Percentiles rank a stretch among this genome's conserved stretches.
phyloP scores from a whole-genome alignment of 2,113 vertebrate species.

The Entelurus aequoreus region DNA sequence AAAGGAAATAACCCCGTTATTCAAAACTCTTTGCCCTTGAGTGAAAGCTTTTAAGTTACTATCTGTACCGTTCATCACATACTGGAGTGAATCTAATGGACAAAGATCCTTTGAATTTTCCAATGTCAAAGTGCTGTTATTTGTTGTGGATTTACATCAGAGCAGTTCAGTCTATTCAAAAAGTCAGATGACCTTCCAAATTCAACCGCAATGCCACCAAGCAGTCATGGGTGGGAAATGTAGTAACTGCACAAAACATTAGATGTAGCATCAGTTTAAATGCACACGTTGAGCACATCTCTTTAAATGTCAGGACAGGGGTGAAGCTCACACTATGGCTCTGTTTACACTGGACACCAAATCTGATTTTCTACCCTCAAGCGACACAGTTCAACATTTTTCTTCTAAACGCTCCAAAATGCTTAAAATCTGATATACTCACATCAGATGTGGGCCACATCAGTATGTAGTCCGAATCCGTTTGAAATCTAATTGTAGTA shows the following conservation, averaged over 20 bases:
- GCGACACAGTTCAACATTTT: no score
- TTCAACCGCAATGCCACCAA: conserved; percentile 16
- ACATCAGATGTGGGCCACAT: no score
- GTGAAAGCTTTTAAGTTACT: background rate
- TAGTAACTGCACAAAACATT: background rate
- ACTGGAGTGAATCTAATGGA: conserved; percentile 8
- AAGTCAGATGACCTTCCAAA: conserved; percentile 17
- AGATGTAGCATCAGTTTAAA: background rate
- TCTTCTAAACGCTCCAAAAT: no score
- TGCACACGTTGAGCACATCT: background rate
- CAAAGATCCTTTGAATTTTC: conserved; percentile 5
- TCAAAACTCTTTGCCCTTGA: background rate
- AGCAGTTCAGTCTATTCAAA: conserved; percentile 11
- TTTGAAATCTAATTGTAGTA: no score
- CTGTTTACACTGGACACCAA: no score
- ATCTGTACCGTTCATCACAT: conserved; percentile 1
- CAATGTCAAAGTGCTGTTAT: conserved; percentile 22
- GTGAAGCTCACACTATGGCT: no score
- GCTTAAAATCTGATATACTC: no score
- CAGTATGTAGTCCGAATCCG: no score
- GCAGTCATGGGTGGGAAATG: conserved; percentile 3
- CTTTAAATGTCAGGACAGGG: background rate
- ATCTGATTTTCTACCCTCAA: no score
- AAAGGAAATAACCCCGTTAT: background rate
- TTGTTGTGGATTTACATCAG: conserved; percentile 9